A percentile compares a stretch with the other conserved stretches of the same genome.
Conservation (phyloP, 2,888 invertebrate genomes). For the Microctonus aethiopoides region DNA sequence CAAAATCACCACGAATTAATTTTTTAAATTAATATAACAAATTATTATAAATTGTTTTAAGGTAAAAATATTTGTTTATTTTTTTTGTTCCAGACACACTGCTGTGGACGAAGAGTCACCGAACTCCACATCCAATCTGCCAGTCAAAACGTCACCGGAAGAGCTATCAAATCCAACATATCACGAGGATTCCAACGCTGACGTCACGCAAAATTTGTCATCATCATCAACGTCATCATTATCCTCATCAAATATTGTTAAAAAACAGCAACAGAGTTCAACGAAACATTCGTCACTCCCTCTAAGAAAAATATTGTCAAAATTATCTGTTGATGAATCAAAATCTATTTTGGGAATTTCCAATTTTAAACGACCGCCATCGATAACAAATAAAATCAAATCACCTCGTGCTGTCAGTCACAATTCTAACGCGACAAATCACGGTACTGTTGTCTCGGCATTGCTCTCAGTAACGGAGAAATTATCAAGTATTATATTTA, state of each 20-base stretch:
- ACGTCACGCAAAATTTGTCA: slow-evolving; percentile 3
- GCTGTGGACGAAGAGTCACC: slow-evolving; percentile 69
- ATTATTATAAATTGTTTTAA: too few relatives aligned
- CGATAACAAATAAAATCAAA: slow-evolving; percentile 5
- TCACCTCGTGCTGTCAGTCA: background rate
- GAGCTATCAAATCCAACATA: background rate
- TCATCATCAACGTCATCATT: background rate
- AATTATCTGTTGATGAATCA: background rate
- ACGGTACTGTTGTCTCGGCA: slow-evolving; percentile 24
- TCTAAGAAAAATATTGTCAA: background rate
- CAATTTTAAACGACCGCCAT: slow-evolving; percentile 10
- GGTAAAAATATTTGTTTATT: background rate
- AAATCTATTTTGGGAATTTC: background rate
- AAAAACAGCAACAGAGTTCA: background rate
- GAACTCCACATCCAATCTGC: slow-evolving; percentile 43
- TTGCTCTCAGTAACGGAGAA: slow-evolving; percentile 29
- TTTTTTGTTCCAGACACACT: slow-evolving; percentile 64
- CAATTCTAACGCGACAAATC: background rate
- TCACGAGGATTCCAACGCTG: slow-evolving; percentile 29
- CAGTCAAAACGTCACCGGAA: slow-evolving; percentile 26
- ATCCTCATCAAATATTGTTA: background rate
- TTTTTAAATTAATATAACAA: too few relatives aligned
- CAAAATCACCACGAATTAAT: too few relatives aligned
- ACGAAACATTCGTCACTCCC: background rate
- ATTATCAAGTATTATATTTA: slow-evolving; percentile 24